Base-by-base conservation (phyloP, 2,888 invertebrate species). In the Lypha dubia region DNA sequence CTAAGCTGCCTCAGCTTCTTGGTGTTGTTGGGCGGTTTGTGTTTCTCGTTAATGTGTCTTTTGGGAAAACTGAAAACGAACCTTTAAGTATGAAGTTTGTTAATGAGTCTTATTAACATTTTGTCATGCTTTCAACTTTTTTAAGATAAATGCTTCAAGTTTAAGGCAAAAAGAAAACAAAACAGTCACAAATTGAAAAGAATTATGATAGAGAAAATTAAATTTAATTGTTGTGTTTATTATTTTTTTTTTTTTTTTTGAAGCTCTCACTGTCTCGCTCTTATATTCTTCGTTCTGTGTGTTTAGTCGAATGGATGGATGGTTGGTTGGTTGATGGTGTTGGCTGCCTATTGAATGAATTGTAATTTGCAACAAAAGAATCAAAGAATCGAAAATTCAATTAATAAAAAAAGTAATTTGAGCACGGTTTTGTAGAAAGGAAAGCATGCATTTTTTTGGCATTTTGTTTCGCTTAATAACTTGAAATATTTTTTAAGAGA, bases 31-130 rank as follows among this genome's bases (percentile, higher is more conserved):
- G 62, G 56, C 32, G 51, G 38, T 0, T 46, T 62, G 51, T 56
- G 20, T 38, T 38, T 46, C 9, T 20, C 4, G 13, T 62, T 63
- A 20, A n/a, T 65, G 15, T n/a, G n/a, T n/a, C 44, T 38, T 63
- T 65, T 60, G 62, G 38, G 28, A 35, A 62, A 74, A 65, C n/a
- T 56, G 22, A 62, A 63, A 51, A 24, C 53, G 49, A 53, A 74
- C 15, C 53, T 53, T 63, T 58, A 49, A 56, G 63, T 62, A 65
- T 71, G 71, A 58, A 70, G 56, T 70, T 76, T 82, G 81, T 76
- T 82, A 84, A 81, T 84, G 77, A 81, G 77, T 79, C 81, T 79
- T 84, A 81, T 84, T 84, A 81, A 84, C 81, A 81, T 84, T 84
- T 81, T 84, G 84, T 84, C 74, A 84, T 77, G 81, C 77, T 70